Conservation (phyloP, 1,140 invertebrate genomes). For the Ceratina australensis region DNA sequence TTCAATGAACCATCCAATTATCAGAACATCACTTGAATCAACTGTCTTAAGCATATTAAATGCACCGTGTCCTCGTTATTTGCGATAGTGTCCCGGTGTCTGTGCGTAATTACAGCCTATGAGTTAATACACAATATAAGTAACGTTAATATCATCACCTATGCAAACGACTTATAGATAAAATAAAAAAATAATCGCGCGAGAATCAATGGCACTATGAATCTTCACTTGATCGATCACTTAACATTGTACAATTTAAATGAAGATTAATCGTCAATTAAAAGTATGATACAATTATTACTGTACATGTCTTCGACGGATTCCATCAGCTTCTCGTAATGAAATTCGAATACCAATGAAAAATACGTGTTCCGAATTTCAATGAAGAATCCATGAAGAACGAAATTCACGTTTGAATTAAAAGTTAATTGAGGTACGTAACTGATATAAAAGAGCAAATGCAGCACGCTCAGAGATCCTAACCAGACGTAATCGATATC, state of each 20-base stretch:
- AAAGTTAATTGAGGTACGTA: no score
- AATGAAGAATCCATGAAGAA: no score
- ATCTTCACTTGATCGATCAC: neutral
- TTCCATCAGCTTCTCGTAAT: no score
- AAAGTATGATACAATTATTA: no score
- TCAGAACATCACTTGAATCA: neutral
- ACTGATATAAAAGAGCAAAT: no score
- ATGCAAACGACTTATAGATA: neutral
- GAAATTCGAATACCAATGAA: no score
- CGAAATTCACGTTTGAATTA: no score
- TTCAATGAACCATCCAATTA: conserved; percentile 26
- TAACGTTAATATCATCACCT: neutral
- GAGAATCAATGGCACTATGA: conserved; percentile 24
- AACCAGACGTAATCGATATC: conserved; percentile 23
- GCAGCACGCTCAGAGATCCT: neutral
- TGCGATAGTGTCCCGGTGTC: neutral
- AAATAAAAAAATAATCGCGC: neutral
- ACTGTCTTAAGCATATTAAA: neutral
- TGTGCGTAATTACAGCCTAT: conserved; percentile 8
- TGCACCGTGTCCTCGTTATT: conserved; percentile 2
- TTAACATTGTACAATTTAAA: neutral
- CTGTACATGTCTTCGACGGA: no score
- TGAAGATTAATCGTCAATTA: no score
- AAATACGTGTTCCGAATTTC: no score
- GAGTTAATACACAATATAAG: conserved; percentile 32